A percentile compares a stretch with the other conserved stretches of the same genome.
Conservation (phyloP, 2,888 invertebrate genomes). For the Quadroppia sp. region DNA sequence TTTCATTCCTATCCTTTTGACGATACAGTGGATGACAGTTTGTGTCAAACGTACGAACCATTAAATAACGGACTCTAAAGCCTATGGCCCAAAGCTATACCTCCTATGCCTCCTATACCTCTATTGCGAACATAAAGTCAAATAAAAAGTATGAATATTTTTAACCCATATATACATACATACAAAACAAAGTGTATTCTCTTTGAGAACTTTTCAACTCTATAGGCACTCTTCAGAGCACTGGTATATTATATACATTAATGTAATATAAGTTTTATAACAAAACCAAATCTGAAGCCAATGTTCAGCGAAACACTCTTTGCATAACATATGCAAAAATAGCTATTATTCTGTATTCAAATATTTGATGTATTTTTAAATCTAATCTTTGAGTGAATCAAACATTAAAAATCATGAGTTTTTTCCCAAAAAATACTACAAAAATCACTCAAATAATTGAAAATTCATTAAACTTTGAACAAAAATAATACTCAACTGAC, state of each 20-base stretch:
- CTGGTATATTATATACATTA: neutral
- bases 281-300: neutral
- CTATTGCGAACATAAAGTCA: neutral
- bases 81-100: neutral
- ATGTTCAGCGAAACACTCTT: neutral
- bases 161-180: too few species aligned
- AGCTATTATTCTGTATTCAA: neutral
- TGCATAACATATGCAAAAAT: neutral
- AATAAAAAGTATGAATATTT: neutral
- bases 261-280: neutral
- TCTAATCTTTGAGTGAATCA: neutral
- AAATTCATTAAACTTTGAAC: neutral
- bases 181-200: too few species aligned
- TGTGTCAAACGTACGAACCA: neutral
- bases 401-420: too few species aligned
- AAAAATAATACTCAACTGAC: neutral
- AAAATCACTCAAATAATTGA: neutral
- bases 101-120: too few species aligned
- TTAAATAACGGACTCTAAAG: neutral
- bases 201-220: too few species aligned
- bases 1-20: neutral
- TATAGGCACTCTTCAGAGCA: neutral
- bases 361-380: neutral
- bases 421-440: neutral
- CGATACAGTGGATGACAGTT: neutral